Evolutionary conservation across 2,113 vertebrate species (phyloP).

Genomic region (Rhombomys opimus): DNA sequence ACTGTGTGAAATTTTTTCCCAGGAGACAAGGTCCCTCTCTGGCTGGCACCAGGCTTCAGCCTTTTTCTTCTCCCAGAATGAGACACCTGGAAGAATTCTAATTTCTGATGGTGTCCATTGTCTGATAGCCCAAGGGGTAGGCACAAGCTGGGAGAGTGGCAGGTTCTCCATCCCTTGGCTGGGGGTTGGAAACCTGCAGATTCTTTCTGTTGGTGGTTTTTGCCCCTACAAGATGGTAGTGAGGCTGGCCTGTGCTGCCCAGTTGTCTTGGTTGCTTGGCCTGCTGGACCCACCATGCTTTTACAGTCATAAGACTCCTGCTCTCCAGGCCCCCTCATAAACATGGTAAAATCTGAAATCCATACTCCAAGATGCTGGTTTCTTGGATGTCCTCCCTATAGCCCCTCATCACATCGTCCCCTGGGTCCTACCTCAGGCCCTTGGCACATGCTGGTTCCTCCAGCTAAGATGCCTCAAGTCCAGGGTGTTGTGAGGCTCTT

Average conservation of each 20-base stretch:
- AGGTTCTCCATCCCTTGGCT: background rate
- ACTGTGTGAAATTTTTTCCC: background rate
- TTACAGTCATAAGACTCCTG: background rate
- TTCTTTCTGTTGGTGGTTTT: background rate
- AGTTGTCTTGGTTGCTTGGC: fast-evolving
- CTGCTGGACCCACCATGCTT: background rate
- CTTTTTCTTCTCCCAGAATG: background rate
- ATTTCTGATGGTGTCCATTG: background rate
- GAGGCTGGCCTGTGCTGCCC: fast-evolving
- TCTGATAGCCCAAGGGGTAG: background rate
- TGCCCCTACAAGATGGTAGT: too few relatives aligned
- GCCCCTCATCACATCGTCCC: fast-evolving
- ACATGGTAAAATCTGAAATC: background rate
- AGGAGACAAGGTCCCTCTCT: background rate
- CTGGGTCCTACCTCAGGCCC: background rate
- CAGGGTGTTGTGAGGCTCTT: fast-evolving
- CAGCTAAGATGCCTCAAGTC: too few relatives aligned
- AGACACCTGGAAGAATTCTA: background rate
- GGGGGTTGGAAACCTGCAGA: too few relatives aligned
- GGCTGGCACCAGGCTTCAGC: background rate
- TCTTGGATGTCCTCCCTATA: fast-evolving
- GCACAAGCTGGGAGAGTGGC: background rate
- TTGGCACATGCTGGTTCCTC: background rate
- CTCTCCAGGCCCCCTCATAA: background rate
- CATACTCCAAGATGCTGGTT: background rate